A percentile compares a stretch with the other conserved stretches of the same genome.
These are phyloP conservation scores for Podarcis siculus DNA, from an alignment of 2,797 vertebrate genomes.

Conservation along the genomic window DNA sequence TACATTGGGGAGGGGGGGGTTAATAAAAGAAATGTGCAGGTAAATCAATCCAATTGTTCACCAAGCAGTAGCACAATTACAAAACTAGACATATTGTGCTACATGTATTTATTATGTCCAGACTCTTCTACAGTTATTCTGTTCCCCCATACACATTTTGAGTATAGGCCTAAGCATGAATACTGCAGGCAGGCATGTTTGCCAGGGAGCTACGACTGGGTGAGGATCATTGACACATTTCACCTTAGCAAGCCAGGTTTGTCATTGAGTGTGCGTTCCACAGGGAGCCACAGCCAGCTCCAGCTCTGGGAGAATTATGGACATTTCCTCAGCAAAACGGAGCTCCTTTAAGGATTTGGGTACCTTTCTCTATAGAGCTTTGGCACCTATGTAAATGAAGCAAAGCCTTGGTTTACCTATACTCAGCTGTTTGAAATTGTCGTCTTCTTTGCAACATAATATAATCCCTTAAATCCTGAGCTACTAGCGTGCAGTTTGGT, in stretches of 20 bases:
- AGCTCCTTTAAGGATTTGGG: background rate
- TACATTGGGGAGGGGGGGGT: fast-evolving
- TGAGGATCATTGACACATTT: background rate
- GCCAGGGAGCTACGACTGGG: background rate
- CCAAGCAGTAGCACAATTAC: too few species aligned
- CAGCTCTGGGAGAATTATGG: background rate
- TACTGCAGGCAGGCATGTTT: background rate
- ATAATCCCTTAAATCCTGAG: background rate
- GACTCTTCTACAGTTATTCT: too few species aligned
- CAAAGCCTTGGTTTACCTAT: background rate
- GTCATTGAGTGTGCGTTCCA: background rate
- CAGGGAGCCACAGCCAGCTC: background rate
- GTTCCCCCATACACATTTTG: too few species aligned
- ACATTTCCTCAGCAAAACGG: background rate
- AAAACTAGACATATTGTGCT: too few species aligned
- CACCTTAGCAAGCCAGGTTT: background rate
- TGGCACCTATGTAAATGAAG: background rate
- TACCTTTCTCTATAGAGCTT: background rate
- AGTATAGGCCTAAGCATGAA: background rate
- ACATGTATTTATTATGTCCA: too few species aligned
- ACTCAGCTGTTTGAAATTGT: background rate
- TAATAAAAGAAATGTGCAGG: too few species aligned
- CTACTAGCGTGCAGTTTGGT: background rate
- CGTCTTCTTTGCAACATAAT: background rate
- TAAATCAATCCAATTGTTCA: too few species aligned